Evolutionary conservation across 2,888 invertebrate genomes (phyloP), one percentile per base, ranked within the genome.

Genomic region (Phanerotoma sp.): DNA sequence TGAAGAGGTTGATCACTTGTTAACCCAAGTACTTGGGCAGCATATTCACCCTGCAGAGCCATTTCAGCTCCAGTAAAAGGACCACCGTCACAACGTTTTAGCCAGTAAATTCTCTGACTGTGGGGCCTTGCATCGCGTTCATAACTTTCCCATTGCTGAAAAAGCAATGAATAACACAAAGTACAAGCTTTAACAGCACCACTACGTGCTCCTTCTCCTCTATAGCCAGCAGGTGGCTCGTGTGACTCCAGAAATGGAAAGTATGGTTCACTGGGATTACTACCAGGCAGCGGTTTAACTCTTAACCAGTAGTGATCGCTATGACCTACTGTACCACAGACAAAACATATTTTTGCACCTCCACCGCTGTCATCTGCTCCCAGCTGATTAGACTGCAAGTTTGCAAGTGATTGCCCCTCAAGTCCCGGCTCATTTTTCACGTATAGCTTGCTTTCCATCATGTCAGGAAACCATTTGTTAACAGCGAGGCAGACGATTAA

Each of bases 221-320:
- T 79, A 72, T 89, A 89, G n/a, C 89, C 89, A 53, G 82, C 80
- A 0, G 96, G 95, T 11, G 93, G 87, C 62, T 92, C 89, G 79
- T 95, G 95, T 15, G 89, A 87, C 67, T 92, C 92, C 72, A 96
- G 81, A 79, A 96, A 96, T 45, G 95, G 93, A 79, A 95, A 96
- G 78, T 91, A 92, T 9, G 95, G 88, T 76, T 91, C 91, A 52
- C 84, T 81, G 57, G 71, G 66, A 33, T 87, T 82, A 62, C 86
- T 83, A 66, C 85, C 86, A 51, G 84, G 82, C 67, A 85, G 84
- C 57, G 86, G 85, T 73, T 87, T 87, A 42, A 86, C 84, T 61
- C 84, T 80, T 46, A 88, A 69, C 68, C 83, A 81, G 69, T 81
- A 83, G 46, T 82, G 80, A 58, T 86, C 84, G 32, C 81, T 80